These are phyloP conservation scores for Stratiomys singularior DNA, from an alignment of 2,888 invertebrate genomes.

Conservation along the genomic window DNA sequence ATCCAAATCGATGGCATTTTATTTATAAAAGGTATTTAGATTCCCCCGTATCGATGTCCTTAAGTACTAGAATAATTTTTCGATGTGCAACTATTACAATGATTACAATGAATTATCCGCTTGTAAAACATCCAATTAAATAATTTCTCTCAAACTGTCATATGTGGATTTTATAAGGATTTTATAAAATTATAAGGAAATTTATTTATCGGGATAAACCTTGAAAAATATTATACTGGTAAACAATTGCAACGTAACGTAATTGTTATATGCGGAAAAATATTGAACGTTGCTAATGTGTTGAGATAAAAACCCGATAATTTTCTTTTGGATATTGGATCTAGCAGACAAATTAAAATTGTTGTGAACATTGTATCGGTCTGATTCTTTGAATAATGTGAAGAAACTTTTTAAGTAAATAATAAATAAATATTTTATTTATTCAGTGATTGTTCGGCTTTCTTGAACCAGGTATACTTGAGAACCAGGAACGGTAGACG, in stretches of 20 bases:
- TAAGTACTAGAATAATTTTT: slow-evolving; percentile 42
- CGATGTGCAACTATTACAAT: neutral
- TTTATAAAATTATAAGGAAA: too few species aligned
- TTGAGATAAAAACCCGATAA: neutral
- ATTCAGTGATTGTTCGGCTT: slow-evolving; percentile 71
- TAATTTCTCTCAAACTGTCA: too few species aligned
- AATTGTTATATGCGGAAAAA: neutral
- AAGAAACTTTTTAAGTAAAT: neutral
- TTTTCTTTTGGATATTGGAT: slow-evolving; percentile 39
- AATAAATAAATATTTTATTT: neutral
- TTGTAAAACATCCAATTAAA: too few species aligned
- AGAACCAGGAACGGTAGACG: slow-evolving; percentile 90
- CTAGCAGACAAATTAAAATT: neutral
- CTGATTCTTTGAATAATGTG: slow-evolving; percentile 30
- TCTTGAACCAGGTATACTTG: slow-evolving; percentile 92
- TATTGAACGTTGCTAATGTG: slow-evolving; percentile 25
- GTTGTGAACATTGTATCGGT: slow-evolving; percentile 27
- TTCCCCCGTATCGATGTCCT: slow-evolving; percentile 18
- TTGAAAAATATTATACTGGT: too few species aligned
- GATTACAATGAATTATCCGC: neutral
- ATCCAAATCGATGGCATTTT: slow-evolving; percentile 48
- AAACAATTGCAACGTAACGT: neutral
- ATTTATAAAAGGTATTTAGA: slow-evolving; percentile 2
- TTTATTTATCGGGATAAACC: too few species aligned
- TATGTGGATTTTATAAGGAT: too few species aligned